A percentile compares a stretch with the other conserved stretches of the same genome.
phyloP scores from a whole-genome alignment of 1,140 invertebrate genomes.

The Stratiolaelaps scimitus region DNA sequence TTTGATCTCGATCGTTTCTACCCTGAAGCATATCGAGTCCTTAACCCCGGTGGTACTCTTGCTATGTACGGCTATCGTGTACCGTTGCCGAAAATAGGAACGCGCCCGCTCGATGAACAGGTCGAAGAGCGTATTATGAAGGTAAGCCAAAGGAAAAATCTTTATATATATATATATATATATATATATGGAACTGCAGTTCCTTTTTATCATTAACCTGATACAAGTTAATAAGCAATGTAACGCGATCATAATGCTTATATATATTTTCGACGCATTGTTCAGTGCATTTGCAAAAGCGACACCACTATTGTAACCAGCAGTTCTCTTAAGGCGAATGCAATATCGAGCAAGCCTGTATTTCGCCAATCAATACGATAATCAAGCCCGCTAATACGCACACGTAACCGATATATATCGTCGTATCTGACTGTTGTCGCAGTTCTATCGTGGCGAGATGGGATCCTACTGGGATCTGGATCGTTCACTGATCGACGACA shows the following conservation, averaged over 20 bases:
- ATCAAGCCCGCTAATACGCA: too few species aligned
- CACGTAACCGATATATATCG: too few species aligned
- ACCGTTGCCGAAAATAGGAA: background rate
- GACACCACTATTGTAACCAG: too few species aligned
- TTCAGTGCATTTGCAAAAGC: too few species aligned
- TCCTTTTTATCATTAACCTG: too few species aligned
- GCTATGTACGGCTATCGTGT: background rate
- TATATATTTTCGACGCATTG: too few species aligned
- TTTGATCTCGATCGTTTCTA: background rate
- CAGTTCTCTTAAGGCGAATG: background rate
- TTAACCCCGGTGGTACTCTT: background rate
- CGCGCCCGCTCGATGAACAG: background rate
- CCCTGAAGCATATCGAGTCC: background rate
- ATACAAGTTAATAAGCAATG: too few species aligned
- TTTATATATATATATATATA: too few species aligned
- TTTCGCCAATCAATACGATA: background rate
- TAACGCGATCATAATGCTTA: too few species aligned
- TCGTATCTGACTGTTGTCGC: background rate
- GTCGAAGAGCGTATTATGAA: background rate
- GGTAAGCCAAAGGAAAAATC: too few species aligned
- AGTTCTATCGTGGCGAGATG: slow-evolving; percentile 3
- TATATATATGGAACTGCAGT: too few species aligned
- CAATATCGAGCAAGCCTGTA: background rate
- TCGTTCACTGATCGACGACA: background rate
- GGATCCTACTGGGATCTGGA: slow-evolving; percentile 6